Evolutionary conservation across 1,140 invertebrate genomes (phyloP), one percentile per base, ranked within the genome.

Genomic region (Panagrolaimus sp.): DNA sequence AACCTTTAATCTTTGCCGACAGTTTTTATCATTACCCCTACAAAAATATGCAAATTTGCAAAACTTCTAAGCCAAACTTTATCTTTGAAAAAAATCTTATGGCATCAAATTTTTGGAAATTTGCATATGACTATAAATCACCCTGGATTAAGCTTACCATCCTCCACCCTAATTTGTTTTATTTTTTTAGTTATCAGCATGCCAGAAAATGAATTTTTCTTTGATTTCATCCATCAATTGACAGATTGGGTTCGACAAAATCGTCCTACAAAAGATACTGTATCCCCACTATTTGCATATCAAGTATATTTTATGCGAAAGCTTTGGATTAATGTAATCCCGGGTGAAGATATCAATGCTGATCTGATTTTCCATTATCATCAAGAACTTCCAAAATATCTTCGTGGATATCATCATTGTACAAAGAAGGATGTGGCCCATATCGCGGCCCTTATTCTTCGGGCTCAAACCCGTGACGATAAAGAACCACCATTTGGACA

Each of bases 231-330:
- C 1, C 87, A 96, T 52, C 94, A 98, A 87, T 86, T 98, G 48
- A 97, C 95, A 1, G 94, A 98, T 84, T 98, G 96, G 95, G 97
- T 98, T 68, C 91, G 94, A 77, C 96, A 97, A 85, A 94, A 94
- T 55, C 85, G 92, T 76, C 93, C 94, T 0, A 90, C 89, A 0
- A 88, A 92, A 79, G 94, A 97, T 83, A 93, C 93, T 15, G 21
- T 44, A 2, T 43, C 38, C 0, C 43, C 10, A 10, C 38, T 10
- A 15, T 17, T 32, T 24, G 43, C 44, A 62, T 96, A 96, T 85
- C 92, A 96, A 88, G 92, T 98, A 62, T 98, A 97, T 86, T 98
- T 98, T 83, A 98, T 99, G 96, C 96, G 97, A 84, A 99, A 99
- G 85, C 84, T 99, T 8, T 99, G 96, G 96, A 96, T 93, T 15